A percentile compares a stretch with the other conserved stretches of the same genome.
These are phyloP conservation scores for Sylvicapra grimmia DNA, from an alignment of 2,113 vertebrate species.

Conservation along the genomic window DNA sequence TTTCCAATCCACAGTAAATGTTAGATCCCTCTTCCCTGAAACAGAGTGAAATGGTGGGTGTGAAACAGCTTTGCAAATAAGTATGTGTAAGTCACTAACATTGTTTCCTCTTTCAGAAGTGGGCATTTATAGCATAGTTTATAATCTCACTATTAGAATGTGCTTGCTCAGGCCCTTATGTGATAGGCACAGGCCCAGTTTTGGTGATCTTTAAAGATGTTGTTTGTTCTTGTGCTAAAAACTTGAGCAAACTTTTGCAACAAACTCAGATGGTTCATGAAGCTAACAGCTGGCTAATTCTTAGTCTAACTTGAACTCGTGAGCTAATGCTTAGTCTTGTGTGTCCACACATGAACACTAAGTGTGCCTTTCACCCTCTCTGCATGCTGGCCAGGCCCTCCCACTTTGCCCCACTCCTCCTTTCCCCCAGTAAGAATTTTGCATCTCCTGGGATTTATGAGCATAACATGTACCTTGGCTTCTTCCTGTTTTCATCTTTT, in stretches of 20 bases:
- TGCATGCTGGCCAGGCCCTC: background rate
- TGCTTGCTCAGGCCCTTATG: background rate
- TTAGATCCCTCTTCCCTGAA: background rate
- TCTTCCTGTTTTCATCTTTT: background rate
- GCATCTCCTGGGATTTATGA: background rate
- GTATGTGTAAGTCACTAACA: background rate
- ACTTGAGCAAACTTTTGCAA: background rate
- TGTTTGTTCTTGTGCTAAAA: background rate
- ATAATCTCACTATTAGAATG: background rate
- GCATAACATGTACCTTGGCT: background rate
- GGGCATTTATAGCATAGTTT: background rate
- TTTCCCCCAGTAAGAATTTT: background rate
- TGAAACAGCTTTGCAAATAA: background rate
- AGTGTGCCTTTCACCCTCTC: background rate
- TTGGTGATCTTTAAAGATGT: background rate
- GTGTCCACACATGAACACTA: background rate
- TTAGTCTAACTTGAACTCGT: background rate
- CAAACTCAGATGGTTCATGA: background rate
- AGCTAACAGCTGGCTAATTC: background rate
- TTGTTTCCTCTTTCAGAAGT: background rate
- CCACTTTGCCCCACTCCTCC: background rate
- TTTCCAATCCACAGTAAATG: background rate
- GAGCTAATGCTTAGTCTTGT: background rate
- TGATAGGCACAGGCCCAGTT: background rate
- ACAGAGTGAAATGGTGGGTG: background rate